Base-by-base conservation (phyloP, 2,888 invertebrate species). In the Limnephilus auricula region DNA sequence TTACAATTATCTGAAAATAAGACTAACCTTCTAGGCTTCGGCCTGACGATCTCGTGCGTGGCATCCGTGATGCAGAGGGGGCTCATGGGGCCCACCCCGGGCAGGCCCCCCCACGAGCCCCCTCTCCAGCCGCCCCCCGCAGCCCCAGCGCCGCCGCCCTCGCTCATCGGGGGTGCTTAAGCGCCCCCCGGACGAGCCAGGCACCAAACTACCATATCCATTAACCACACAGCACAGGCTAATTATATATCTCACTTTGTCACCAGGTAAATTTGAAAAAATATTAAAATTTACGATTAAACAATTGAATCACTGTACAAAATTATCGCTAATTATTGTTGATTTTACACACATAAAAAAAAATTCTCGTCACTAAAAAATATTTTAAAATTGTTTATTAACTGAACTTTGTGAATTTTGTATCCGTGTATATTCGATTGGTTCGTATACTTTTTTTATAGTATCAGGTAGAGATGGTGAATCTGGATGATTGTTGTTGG, bases 31-130 rank as follows among this genome's bases (percentile, higher is more conserved):
- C 98, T 96, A 15, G 98, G 98, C 94, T 98, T 98, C 18, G 98
- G 98, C 93, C 98, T 96, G 93, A 98, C 96, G 94, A 98, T 98
- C 95, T 98, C 98, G 95, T 98, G 98, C 94, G 97, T 97, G 93
- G 97, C 97, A 92, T 93, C 93, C 78, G 93, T 93, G 88, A 93
- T 93, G 90, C 93, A 93, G 32, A 93, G 92, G 32, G 93, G 93
- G 90, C 92, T 92, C 93, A 93, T 92, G 85, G 93, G 92, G 79
- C 93, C 93, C 89, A 92, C 93, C 12, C 93, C 93, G 45, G 93
- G 92, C 65, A 93, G 91, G n/a, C 89, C 92, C 6, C 92, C 93
- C 92, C 93, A 92, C 94, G 95, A 87, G 95, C 94, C 93, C 95
- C 95, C 94, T 95, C 95, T 92, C 95, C 95, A 92, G 30, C 93